phyloP scores from a whole-genome alignment of 2,113 vertebrate species.

The Garra rufa region DNA sequence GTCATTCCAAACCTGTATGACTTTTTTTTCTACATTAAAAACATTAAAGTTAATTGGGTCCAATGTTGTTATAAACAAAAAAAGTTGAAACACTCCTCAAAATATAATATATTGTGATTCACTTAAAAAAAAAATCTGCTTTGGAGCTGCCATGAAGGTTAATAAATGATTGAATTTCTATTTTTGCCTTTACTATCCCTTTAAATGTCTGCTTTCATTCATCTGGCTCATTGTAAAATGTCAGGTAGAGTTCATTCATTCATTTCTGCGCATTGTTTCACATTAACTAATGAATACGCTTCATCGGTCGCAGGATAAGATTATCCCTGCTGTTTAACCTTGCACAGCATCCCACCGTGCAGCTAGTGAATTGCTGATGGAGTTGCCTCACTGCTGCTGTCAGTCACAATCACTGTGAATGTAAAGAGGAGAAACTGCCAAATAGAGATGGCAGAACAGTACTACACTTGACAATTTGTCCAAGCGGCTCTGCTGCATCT shows the following conservation, averaged over 20 bases:
- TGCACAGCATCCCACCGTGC: not conserved
- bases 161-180: not conserved
- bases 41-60: not conserved
- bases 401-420: not conserved
- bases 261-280: not conserved
- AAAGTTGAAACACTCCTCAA: no score
- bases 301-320: not conserved
- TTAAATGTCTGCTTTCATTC: not conserved
- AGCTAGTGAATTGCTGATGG: not conserved
- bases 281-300: not conserved
- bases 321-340: not conserved
- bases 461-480: not conserved
- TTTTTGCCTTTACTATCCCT: not conserved
- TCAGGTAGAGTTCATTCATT: constrained; percentile 5
- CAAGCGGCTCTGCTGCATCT: not conserved
- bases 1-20: not conserved
- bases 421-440: not conserved
- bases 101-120: no score
- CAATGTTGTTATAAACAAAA: no score
- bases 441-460: not conserved
- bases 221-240: not conserved
- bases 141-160: not conserved
- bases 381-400: not conserved
- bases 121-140: not conserved
- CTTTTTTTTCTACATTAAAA: no score